Percentiles rank a stretch among this genome's conserved stretches.
These are phyloP conservation scores for Cremastinae sp. DNA, from an alignment of 2,888 invertebrate genomes.

Conservation along the genomic window DNA sequence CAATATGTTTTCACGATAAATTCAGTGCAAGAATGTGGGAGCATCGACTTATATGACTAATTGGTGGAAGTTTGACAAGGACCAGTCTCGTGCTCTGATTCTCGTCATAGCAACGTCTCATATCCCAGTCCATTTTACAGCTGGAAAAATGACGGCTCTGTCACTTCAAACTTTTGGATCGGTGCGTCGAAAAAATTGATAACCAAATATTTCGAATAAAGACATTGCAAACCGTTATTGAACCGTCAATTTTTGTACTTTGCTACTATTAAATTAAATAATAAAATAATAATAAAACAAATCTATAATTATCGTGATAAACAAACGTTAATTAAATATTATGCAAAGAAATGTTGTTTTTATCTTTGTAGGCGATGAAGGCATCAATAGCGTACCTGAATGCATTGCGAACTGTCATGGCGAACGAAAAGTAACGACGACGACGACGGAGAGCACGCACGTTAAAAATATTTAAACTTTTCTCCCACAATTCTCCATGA, in stretches of 20 bases:
- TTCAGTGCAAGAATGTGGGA: constrained; percentile 13
- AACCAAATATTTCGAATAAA: too few species aligned
- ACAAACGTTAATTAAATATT: too few species aligned
- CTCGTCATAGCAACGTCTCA: constrained; percentile 66
- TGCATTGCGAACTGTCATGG: constrained; percentile 57
- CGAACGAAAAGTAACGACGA: constrained; percentile 5
- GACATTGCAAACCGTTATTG: too few species aligned
- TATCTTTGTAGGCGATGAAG: constrained; percentile 61
- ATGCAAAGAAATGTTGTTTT: background rate
- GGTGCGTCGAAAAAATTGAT: constrained; percentile 60
- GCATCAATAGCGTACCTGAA: constrained; percentile 64
- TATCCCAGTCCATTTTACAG: constrained; percentile 67
- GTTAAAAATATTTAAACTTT: background rate
- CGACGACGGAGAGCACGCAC: too few species aligned
- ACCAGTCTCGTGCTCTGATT: constrained; percentile 59
- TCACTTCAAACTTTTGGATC: constrained; percentile 70
- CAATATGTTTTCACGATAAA: background rate
- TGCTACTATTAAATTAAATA: too few species aligned
- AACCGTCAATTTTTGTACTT: too few species aligned
- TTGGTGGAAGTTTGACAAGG: constrained; percentile 60
- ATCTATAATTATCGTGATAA: too few species aligned
- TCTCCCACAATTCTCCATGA: too few species aligned
- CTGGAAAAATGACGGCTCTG: constrained; percentile 68
- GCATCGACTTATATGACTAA: constrained; percentile 56
- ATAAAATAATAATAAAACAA: too few species aligned